phyloP scores from a whole-genome alignment of 1,140 invertebrate species.

The Zelostemma sp. region DNA sequence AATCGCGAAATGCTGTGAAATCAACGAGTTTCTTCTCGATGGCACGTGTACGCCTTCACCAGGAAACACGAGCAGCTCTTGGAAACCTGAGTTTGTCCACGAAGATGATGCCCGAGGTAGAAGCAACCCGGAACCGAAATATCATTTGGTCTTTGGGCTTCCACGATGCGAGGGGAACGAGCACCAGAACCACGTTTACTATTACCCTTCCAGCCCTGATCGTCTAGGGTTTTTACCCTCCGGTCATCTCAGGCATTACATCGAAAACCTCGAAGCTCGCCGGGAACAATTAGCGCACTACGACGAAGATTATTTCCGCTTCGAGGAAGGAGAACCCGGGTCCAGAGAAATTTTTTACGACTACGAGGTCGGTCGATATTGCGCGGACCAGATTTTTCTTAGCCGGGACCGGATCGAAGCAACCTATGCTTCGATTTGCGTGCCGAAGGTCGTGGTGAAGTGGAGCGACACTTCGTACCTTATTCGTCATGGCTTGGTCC shows the following conservation, averaged over 20 bases:
- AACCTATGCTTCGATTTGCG: slow-evolving; percentile 81
- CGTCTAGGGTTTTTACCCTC: slow-evolving; percentile 76
- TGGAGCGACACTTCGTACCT: slow-evolving; percentile 81
- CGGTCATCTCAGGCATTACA: slow-evolving; percentile 80
- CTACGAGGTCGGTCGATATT: slow-evolving; percentile 81
- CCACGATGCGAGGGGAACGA: slow-evolving; percentile 78
- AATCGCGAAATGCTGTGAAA: slow-evolving; percentile 80
- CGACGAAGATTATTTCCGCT: slow-evolving; percentile 55
- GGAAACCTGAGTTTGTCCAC: slow-evolving; percentile 56
- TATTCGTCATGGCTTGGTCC: slow-evolving; percentile 80
- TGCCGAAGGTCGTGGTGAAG: slow-evolving; percentile 75
- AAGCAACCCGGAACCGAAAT: slow-evolving; percentile 38
- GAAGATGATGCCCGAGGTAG: neutral
- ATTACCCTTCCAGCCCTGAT: slow-evolving; percentile 74
- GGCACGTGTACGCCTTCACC: slow-evolving; percentile 74
- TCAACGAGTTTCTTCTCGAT: slow-evolving; percentile 78
- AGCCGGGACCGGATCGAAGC: slow-evolving; percentile 63
- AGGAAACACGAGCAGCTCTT: slow-evolving; percentile 69
- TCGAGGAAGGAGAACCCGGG: slow-evolving; percentile 59
- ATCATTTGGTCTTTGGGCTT: slow-evolving; percentile 71
- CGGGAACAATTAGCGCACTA: slow-evolving; percentile 65
- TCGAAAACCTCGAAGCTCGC: slow-evolving; percentile 64
- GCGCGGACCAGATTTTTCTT: slow-evolving; percentile 79
- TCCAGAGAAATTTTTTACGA: slow-evolving; percentile 74
- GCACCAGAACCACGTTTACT: slow-evolving; percentile 80